These are phyloP conservation scores for Oryzias javanicus DNA, from an alignment of 2,113 vertebrate species.

Conservation along the genomic window DNA sequence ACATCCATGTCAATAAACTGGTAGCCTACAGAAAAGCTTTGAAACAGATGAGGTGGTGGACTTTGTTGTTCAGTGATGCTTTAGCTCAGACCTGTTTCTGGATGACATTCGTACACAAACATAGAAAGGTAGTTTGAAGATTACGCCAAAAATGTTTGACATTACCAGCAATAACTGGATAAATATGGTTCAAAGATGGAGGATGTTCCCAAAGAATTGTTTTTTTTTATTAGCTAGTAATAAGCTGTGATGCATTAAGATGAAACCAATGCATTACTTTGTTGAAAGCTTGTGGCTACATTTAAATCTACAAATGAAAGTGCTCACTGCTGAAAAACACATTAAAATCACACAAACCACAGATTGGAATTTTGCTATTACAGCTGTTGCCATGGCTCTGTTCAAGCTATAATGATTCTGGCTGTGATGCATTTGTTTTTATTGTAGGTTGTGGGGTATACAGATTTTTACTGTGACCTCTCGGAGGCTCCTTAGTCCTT, in stretches of 20 bases:
- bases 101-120: no score
- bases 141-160: no score
- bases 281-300: conserved; percentile 1
- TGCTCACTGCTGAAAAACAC: neutral
- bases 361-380: conserved; percentile 8
- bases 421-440: conserved; percentile 1
- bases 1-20: no score
- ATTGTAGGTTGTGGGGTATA: neutral
- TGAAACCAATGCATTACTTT: conserved; percentile 1
- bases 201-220: no score
- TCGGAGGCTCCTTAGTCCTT: neutral
- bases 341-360: conserved; percentile 1
- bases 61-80: no score
- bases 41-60: no score
- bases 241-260: neutral
- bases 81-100: no score
- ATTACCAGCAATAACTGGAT: no score
- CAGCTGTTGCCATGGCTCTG: conserved; percentile 3
- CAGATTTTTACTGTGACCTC: conserved; percentile 6
- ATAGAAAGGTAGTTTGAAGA: no score
- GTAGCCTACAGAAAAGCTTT: no score
- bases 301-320: neutral
- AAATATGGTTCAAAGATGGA: no score
- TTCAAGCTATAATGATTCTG: conserved; percentile 5
- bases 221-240: no score